Evolutionary conservation across 2,888 invertebrate species (phyloP), one percentile per base, ranked within the genome.

Genomic region (Philaethria dido): DNA sequence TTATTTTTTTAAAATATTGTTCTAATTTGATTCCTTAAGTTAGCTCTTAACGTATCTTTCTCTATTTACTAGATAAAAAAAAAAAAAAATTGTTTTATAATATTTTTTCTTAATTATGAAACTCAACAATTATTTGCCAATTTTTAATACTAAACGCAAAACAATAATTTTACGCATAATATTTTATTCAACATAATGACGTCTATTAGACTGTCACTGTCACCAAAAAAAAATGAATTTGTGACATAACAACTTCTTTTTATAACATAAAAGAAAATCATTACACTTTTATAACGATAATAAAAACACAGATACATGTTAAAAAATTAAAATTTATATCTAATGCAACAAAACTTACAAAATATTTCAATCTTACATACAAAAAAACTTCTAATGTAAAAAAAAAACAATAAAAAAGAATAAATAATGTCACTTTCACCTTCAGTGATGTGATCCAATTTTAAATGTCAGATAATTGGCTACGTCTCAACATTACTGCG

Each of bases 391-490:
- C 18, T 29, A 47, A 44, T 33, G 0, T 60, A 29, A 20, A 14
- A 33, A 33, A 60, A 45, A 33, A 13, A 63, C 44, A 48, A 64
- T 39, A 36, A 55, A 54, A 48, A 18, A 11, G 16, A 64, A 16
- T 29, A 64, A 25, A 59, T 50, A 45, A 22, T 47, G 55, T 39
- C 54, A 62, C 70, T 69, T 69, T 65, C 60, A 57, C 65, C 66
- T 68, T 64, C 65, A 59, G 59, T 65, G 66, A 71, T 84, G 82
- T 84, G 89, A 85, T 89, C 91, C 89, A 88, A 90, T 92, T 92
- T 92, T 90, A 91, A 92, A 92, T 92, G 91, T 92, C 92, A 92
- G 89, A 88, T 90, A 90, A 91, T 92, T 89, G 91, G 90, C 91
- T 84, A 81, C 82, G 77, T 80, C 82, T 89, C 89, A 89, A 88